These are phyloP conservation scores for Morelia viridis DNA, from an alignment of 2,797 vertebrate species.

Conservation along the genomic window DNA sequence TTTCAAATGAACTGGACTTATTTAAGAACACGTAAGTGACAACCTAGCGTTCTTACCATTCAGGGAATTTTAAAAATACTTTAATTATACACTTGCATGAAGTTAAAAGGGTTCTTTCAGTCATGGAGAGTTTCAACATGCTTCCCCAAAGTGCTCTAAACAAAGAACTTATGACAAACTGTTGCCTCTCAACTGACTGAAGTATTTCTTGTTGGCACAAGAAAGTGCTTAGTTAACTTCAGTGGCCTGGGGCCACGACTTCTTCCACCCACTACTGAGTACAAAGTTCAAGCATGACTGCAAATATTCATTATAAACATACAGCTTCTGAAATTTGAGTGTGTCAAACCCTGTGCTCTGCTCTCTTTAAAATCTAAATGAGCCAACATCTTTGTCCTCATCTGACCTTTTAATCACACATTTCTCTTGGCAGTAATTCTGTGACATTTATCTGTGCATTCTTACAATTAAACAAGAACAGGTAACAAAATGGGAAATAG, in stretches of 20 bases:
- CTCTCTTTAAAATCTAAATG: not conserved
- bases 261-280: slow-evolving; percentile 63
- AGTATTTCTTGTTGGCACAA: slow-evolving; percentile 65
- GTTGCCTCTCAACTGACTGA: slow-evolving; percentile 66
- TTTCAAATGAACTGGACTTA: slow-evolving; percentile 51
- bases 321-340: slow-evolving; percentile 50
- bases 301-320: slow-evolving; percentile 1
- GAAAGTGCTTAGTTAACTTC: slow-evolving; percentile 65
- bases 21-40: slow-evolving; percentile 59
- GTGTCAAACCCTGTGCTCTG: slow-evolving; percentile 43
- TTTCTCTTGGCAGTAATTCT: slow-evolving; percentile 36
- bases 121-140: slow-evolving; percentile 62
- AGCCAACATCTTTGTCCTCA: not conserved
- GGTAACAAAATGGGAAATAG: not conserved
- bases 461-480: slow-evolving; percentile 10
- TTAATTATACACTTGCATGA: slow-evolving; percentile 57
- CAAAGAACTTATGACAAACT: slow-evolving; percentile 68
- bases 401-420: slow-evolving; percentile 7
- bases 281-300: slow-evolving; percentile 66
- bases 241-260: slow-evolving; percentile 52
- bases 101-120: slow-evolving; percentile 57
- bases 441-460: not conserved
- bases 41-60: slow-evolving; percentile 57
- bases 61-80: slow-evolving; percentile 59
- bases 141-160: slow-evolving; percentile 63